Conservation (phyloP, 2,797 vertebrate species). For the Spatula clypeata region DNA sequence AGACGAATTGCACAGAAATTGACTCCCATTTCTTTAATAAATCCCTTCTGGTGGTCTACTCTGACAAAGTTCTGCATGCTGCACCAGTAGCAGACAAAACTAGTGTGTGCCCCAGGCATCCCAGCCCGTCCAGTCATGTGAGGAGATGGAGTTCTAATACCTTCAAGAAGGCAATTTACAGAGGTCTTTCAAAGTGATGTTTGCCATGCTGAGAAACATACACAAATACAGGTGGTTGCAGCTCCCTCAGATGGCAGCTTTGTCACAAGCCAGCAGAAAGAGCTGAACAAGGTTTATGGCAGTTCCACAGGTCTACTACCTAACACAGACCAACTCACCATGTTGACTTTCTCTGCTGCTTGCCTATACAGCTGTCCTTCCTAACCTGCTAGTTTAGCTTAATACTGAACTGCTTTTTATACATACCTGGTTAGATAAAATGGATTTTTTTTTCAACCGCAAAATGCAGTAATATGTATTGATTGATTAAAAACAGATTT, state of each 20-base stretch:
- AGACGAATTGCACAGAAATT: neutral
- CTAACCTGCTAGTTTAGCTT: conserved; percentile 29
- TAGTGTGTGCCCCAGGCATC: neutral
- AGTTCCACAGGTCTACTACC: neutral
- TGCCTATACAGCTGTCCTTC: neutral
- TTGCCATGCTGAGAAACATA: neutral
- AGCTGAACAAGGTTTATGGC: neutral
- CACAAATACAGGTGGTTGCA: neutral
- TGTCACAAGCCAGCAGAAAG: neutral
- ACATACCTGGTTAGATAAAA: conserved; percentile 46
- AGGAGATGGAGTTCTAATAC: neutral
- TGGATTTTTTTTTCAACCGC: conserved; percentile 57
- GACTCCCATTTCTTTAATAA: neutral
- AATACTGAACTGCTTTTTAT: conserved; percentile 55
- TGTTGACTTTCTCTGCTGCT: conserved; percentile 1
- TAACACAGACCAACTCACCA: conserved; percentile 5
- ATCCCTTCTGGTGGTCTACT: neutral
- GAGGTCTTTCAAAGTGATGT: neutral
- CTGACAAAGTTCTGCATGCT: neutral
- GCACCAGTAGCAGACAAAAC: neutral
- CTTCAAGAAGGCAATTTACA: neutral
- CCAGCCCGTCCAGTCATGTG: neutral
- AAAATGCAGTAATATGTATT: conserved; percentile 64
- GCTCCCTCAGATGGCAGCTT: neutral
- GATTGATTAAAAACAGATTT: conserved; percentile 76